Percentiles rank a stretch among this genome's conserved stretches.
These are phyloP conservation scores for Drosophila mercatorum DNA, from an alignment of 2,888 invertebrate genomes.

Conservation along the genomic window DNA sequence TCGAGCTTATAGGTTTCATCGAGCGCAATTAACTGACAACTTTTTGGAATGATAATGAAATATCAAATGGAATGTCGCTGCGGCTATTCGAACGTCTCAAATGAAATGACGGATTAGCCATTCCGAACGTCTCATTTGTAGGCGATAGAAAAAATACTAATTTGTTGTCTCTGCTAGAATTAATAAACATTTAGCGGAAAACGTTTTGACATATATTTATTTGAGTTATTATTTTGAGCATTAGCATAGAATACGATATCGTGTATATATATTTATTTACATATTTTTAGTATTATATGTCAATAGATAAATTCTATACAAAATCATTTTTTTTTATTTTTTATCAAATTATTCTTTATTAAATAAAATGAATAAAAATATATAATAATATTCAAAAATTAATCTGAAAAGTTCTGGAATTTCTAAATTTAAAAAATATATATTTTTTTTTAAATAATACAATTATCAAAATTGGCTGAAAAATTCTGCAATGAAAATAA, in stretches of 20 bases:
- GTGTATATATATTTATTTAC: background rate
- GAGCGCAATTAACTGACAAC: conserved; percentile 11
- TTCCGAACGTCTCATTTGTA: conserved; percentile 12
- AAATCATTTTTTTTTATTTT: no score
- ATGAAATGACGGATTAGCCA: conserved; percentile 1
- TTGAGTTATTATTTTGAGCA: background rate
- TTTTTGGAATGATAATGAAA: conserved; percentile 3
- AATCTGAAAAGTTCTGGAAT: no score
- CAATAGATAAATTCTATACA: no score
- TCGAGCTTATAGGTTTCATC: background rate
- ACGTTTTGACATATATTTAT: conserved; percentile 24
- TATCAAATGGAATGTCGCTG: conserved; percentile 23
- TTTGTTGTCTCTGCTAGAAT: conserved; percentile 2
- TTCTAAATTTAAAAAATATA: no score
- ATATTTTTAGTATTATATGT: background rate
- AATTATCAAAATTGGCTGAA: no score
- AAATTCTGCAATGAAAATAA: no score
- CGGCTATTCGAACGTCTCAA: background rate
- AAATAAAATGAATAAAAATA: background rate
- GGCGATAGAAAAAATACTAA: conserved; percentile 6
- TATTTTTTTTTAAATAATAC: no score
- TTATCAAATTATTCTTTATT: background rate
- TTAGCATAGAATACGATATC: background rate
- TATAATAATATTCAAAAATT: background rate
- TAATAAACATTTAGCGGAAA: conserved; percentile 6